Evolutionary conservation across 92 coral and sea anemone species (phyloP), one percentile per base, ranked within the genome.

Genomic region (Plumapathes pennacea): DNA sequence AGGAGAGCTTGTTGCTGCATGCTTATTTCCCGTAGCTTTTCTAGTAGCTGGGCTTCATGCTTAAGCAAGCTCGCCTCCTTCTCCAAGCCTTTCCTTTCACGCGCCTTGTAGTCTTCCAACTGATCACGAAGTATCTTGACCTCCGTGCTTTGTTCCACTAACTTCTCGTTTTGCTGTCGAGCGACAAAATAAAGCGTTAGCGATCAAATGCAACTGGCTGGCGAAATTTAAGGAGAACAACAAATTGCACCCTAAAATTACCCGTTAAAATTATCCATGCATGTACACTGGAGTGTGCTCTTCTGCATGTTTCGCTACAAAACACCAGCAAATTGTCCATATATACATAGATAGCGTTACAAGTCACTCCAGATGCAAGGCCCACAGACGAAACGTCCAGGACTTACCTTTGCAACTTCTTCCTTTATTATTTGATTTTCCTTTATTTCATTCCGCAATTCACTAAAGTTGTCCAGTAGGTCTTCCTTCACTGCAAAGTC

Each of bases 401-500:
- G 29, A 22, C 51, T 40, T 72, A 86, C 95, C 90, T 73, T 88
- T 18, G 74, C 37, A 54, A 88, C 58, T 20, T 71, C 28, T 10
- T 74, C 55, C 28, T 69, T 83, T 32, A 91, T 21, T 51, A 69
- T 74, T 62, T 76, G 87, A 53, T 76, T 85, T 64, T 87, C 86
- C 39, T 71, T 78, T 25, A 77, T 61, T 49, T 87, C 97, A 38
- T 59, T 80, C 46, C 76, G 65, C 31, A 78, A 54, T 15, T 62
- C 60, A 10, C 69, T 77, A 74, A 91, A 75, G 20, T 76, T 75
- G 20, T 67, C 78, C 13, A 78, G 42, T 31, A 91, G 77, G 77
- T 91, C 91, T 10, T 83, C 80, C 68, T 87, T 91, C 28, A 91
- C 97, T 91, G 65, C 26, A 36, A 18, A 15, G 14, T n/a, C n/a